These are phyloP conservation scores for Sylvicola cinctus DNA, from an alignment of 2,888 invertebrate species.

Conservation along the genomic window DNA sequence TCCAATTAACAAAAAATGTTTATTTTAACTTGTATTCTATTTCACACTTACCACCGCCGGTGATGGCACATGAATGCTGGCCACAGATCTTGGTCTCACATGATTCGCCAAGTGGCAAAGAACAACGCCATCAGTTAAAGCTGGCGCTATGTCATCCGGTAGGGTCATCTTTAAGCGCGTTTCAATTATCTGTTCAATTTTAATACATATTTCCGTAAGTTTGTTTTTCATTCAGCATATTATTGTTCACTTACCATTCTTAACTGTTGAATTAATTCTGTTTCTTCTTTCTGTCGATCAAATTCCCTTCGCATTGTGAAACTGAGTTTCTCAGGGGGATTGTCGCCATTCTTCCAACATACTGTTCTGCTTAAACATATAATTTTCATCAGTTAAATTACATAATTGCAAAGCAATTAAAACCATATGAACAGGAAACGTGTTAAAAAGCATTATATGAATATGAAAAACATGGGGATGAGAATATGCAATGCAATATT, in stretches of 20 bases:
- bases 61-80: slow-evolving; percentile 86
- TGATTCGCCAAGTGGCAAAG: slow-evolving; percentile 88
- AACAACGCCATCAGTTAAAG: slow-evolving; percentile 79
- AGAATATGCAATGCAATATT: too few relatives aligned
- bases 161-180: slow-evolving; percentile 72
- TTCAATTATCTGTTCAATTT: slow-evolving; percentile 63
- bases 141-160: slow-evolving; percentile 66
- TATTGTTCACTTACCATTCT: slow-evolving; percentile 40
- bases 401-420: not conserved
- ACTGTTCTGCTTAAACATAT: slow-evolving; percentile 22
- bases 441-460: too few relatives aligned
- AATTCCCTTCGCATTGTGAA: slow-evolving; percentile 86
- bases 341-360: slow-evolving; percentile 55
- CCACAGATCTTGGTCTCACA: slow-evolving; percentile 75
- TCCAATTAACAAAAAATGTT: slow-evolving; percentile 1
- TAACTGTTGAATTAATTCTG: slow-evolving; percentile 63
- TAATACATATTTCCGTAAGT: too few relatives aligned
- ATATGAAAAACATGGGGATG: too few relatives aligned
- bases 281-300: slow-evolving; percentile 76
- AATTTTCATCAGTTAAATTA: not conserved
- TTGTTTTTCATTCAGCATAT: not conserved
- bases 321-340: slow-evolving; percentile 52
- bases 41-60: slow-evolving; percentile 56
- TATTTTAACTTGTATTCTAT: not conserved
- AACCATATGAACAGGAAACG: not conserved